Evolutionary conservation across 1,140 invertebrate genomes (phyloP).

Genomic region (Pseudomyrmex gracilis): DNA sequence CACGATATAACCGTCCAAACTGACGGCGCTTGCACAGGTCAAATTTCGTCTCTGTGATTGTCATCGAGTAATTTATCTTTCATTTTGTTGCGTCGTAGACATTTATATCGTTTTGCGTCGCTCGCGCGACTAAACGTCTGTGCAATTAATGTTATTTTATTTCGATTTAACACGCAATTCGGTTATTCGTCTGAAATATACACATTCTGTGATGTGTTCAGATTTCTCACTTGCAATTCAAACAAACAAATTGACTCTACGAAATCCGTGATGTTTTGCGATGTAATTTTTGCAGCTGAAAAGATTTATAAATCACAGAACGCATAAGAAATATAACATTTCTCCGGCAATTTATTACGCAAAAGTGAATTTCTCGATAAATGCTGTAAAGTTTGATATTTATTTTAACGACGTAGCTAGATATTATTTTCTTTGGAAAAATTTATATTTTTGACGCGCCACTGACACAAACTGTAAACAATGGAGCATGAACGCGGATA

Average conservation of each 20-base stretch:
- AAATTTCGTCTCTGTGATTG: conserved; percentile 29
- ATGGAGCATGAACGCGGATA: conserved; percentile 32
- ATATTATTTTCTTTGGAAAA: conserved; percentile 35
- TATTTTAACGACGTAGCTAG: background rate
- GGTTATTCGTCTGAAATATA: background rate
- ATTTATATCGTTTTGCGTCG: background rate
- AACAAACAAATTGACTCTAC: background rate
- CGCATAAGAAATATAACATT: conserved; percentile 19
- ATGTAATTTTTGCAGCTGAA: conserved; percentile 3
- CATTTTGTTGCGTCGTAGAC: background rate
- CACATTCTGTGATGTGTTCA: background rate
- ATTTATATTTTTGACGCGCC: conserved; percentile 40
- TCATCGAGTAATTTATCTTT: conserved; percentile 27
- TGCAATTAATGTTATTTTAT: conserved; percentile 18
- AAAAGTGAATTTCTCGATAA: conserved; percentile 17
- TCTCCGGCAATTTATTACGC: conserved; percentile 41
- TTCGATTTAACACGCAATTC: background rate
- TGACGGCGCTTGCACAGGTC: background rate
- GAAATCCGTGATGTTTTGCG: background rate
- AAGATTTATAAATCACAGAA: conserved; percentile 24
- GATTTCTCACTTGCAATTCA: background rate
- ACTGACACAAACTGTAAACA: conserved; percentile 27
- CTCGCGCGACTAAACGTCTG: background rate
- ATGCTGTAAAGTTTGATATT: conserved; percentile 19
- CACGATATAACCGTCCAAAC: background rate